These are phyloP conservation scores for Spatulosminthurus flaviceps DNA, from an alignment of 2,888 invertebrate species.

Conservation along the genomic window DNA sequence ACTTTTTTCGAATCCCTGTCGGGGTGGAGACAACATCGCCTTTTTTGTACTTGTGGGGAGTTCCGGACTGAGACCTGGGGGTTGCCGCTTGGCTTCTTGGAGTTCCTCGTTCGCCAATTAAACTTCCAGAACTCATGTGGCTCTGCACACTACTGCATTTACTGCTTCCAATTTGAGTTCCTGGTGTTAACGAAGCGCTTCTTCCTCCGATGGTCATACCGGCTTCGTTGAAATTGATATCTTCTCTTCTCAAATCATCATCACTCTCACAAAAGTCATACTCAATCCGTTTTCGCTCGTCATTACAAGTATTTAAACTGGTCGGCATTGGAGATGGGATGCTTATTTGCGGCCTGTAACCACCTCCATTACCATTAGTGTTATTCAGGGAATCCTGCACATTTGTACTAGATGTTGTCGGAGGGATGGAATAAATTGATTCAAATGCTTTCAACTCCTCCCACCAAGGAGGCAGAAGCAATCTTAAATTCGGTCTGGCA, in stretches of 20 bases:
- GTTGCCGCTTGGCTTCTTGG: conserved; percentile 71
- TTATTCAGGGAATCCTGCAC: conserved; percentile 39
- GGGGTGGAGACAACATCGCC: conserved; percentile 89
- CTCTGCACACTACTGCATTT: conserved; percentile 92
- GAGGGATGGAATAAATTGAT: conserved; percentile 61
- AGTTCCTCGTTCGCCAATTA: conserved; percentile 82
- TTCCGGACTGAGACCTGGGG: conserved; percentile 89
- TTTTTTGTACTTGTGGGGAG: conserved; percentile 95
- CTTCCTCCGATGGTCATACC: conserved; percentile 62
- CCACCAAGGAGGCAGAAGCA: conserved; percentile 94
- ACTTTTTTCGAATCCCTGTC: conserved; percentile 97
- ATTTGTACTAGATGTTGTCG: conserved; percentile 47
- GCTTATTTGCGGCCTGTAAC: conserved; percentile 44
- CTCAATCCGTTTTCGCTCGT: conserved; percentile 69
- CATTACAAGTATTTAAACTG: conserved; percentile 66
- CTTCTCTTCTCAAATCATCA: conserved; percentile 86
- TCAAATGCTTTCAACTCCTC: conserved; percentile 81
- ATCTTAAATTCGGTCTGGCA: conserved; percentile 87
- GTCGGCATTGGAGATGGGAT: conserved; percentile 55
- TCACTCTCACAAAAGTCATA: conserved; percentile 88
- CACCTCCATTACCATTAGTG: conserved; percentile 56
- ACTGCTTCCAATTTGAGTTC: conserved; percentile 73
- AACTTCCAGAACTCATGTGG: conserved; percentile 83
- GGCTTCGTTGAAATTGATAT: conserved; percentile 75
- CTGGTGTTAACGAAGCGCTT: conserved; percentile 60